These are phyloP conservation scores for Schlechtendalia chinensis DNA, from an alignment of 1,140 invertebrate species.

Conservation along the genomic window DNA sequence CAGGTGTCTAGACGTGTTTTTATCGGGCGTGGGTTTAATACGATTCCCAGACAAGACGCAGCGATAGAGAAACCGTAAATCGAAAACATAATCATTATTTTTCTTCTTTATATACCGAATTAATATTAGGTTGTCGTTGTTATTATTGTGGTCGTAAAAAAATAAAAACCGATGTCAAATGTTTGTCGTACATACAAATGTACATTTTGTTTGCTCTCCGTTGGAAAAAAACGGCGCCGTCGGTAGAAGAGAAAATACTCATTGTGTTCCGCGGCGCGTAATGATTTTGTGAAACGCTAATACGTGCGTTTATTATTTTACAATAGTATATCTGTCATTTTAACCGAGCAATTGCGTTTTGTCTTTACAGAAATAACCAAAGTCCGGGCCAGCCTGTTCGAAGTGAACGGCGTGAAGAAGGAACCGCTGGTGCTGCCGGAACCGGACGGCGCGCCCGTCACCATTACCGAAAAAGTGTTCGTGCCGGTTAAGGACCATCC, in stretches of 20 bases:
- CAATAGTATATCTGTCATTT: background rate
- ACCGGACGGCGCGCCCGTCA: conserved; percentile 83
- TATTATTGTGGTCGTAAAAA: background rate
- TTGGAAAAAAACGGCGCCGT: too few species aligned
- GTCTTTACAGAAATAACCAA: conserved; percentile 94
- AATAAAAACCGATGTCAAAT: background rate
- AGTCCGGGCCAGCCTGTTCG: conserved; percentile 94
- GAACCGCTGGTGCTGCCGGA: conserved; percentile 92
- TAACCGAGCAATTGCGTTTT: conserved; percentile 54
- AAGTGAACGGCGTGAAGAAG: conserved; percentile 95
- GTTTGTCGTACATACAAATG: background rate
- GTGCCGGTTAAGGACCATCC: conserved; percentile 99
- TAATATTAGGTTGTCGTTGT: background rate
- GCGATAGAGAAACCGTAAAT: background rate
- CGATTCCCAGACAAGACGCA: too few species aligned
- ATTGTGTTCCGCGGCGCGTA: too few species aligned
- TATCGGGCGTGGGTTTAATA: background rate
- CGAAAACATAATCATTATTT: background rate
- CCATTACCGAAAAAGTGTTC: conserved; percentile 97
- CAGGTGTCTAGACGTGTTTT: background rate
- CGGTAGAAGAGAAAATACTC: too few species aligned
- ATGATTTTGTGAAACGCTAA: too few species aligned
- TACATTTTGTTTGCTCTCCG: too few species aligned
- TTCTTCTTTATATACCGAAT: background rate
- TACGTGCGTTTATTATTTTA: too few species aligned